Percentiles rank a stretch among this genome's conserved stretches.
phyloP scores from a whole-genome alignment of 2,888 invertebrate species.

The Spilarctia lutea region DNA sequence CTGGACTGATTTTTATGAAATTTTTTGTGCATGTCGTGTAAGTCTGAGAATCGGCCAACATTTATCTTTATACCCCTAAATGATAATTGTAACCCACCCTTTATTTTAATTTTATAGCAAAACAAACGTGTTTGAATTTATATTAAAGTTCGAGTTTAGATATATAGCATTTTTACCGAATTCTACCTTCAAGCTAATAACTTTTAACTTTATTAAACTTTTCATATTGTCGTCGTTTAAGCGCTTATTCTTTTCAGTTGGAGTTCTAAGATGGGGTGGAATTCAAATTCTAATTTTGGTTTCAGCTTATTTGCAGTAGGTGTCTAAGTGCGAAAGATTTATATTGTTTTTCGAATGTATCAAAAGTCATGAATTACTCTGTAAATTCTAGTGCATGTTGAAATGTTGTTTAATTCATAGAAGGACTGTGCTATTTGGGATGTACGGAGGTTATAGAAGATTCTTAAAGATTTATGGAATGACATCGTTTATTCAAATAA shows the following conservation, averaged over 20 bases:
- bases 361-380: neutral
- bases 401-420: neutral
- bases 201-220: conserved; percentile 1
- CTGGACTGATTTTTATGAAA: too few species aligned
- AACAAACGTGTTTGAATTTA: too few species aligned
- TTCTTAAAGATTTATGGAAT: neutral
- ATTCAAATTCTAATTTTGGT: neutral
- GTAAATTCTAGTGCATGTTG: neutral
- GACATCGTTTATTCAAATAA: neutral
- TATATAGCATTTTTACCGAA: neutral
- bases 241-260: neutral
- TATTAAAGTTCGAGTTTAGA: neutral
- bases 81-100: too few species aligned
- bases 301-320: neutral
- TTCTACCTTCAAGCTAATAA: neutral
- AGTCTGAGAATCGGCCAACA: too few species aligned
- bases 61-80: too few species aligned
- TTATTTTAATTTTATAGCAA: too few species aligned
- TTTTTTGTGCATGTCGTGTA: too few species aligned
- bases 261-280: neutral
- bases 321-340: neutral
- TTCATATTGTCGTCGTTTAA: neutral
- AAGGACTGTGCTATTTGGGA: neutral
- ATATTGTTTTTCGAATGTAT: neutral
- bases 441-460: neutral